phyloP scores from a whole-genome alignment of 2,888 invertebrate genomes.

The Papilio demoleus region DNA sequence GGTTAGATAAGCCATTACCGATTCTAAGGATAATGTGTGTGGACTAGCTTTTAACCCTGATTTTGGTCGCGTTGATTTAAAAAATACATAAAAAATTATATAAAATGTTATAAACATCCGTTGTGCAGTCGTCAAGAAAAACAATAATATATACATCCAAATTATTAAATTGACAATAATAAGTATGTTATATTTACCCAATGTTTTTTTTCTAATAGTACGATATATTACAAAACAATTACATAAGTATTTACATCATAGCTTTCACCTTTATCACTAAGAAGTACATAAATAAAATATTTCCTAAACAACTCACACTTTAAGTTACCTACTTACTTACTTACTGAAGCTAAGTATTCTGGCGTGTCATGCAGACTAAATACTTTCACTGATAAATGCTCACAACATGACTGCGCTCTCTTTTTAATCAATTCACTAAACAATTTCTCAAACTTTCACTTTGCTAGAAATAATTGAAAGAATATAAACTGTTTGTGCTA shows the following conservation, averaged over 20 bases:
- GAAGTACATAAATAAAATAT: not conserved
- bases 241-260: not conserved
- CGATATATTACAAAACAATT: not conserved
- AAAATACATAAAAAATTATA: no score
- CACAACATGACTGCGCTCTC: not conserved
- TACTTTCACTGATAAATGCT: conserved; percentile 10
- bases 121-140: no score
- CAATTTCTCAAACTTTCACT: not conserved
- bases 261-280: not conserved
- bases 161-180: no score
- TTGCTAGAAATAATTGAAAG: not conserved
- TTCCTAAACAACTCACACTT: not conserved
- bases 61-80: no score
- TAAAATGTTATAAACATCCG: no score
- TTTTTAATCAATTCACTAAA: conserved; percentile 12
- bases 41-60: no score
- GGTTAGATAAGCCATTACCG: no score
- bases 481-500: no score
- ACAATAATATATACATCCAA: no score
- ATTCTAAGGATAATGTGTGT: no score
- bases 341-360: conserved; percentile 2
- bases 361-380: not conserved
- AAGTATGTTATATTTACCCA: no score
- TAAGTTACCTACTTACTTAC: not conserved
- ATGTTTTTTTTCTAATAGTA: no score